phyloP scores from a whole-genome alignment of 2,888 invertebrate genomes.

The Hemithea aestivaria region DNA sequence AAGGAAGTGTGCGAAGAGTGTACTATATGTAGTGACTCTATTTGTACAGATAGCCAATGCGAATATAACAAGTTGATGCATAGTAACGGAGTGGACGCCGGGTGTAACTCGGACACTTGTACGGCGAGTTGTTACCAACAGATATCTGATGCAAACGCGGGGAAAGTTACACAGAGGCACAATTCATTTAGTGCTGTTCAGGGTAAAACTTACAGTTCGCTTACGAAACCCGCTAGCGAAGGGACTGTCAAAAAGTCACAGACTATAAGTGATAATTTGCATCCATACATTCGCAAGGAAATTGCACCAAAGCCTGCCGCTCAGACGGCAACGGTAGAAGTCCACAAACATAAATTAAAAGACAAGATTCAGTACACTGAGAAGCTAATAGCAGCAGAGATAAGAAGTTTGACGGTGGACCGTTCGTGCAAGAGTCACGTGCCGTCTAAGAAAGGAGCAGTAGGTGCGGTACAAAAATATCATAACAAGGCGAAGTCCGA shows the following conservation, averaged over 20 bases:
- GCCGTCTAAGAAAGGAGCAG: conserved; percentile 41
- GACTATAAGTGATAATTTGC: conserved; percentile 67
- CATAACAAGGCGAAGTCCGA: conserved; percentile 79
- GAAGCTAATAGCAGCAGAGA: conserved; percentile 72
- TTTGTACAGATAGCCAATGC: conserved; percentile 74
- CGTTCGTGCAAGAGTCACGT: conserved; percentile 56
- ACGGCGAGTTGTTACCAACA: conserved; percentile 65
- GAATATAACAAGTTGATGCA: conserved; percentile 73
- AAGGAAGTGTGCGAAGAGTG: conserved; percentile 74
- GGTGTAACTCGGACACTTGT: conserved; percentile 68
- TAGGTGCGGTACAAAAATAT: conserved; percentile 52
- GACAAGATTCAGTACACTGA: conserved; percentile 74
- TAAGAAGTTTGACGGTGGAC: conserved; percentile 63
- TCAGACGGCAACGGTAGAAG: conserved; percentile 28
- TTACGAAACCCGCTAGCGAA: conserved; percentile 50
- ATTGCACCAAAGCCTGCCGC: conserved; percentile 47
- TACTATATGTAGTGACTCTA: conserved; percentile 73
- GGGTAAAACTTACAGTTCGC: conserved; percentile 56
- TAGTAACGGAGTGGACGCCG: conserved; percentile 63
- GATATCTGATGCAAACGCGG: conserved; percentile 48
- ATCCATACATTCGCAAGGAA: conserved; percentile 76
- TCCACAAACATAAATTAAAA: conserved; percentile 58
- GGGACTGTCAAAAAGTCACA: conserved; percentile 69
- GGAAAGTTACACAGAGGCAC: conserved; percentile 64
- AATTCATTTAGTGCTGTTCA: conserved; percentile 72